Percentiles rank a stretch among this genome's conserved stretches.
These are phyloP conservation scores for Acanthosoma haemorrhoidale DNA, from an alignment of 2,888 invertebrate genomes.

Conservation along the genomic window DNA sequence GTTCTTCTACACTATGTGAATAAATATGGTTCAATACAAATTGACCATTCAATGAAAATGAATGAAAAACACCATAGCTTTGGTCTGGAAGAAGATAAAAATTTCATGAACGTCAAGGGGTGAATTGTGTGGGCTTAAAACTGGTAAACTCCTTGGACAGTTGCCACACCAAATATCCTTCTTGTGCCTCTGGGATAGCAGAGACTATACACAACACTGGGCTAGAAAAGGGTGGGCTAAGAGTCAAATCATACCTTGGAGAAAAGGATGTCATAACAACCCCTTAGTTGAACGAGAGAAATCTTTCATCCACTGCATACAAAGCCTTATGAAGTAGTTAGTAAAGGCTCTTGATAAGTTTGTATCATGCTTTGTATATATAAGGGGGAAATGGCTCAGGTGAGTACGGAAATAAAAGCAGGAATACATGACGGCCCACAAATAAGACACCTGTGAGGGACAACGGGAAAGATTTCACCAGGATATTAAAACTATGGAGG, in stretches of 20 bases:
- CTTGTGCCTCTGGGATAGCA: too few relatives aligned
- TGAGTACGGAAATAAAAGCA: not conserved
- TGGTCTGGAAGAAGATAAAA: not conserved
- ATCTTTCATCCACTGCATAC: too few relatives aligned
- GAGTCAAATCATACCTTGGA: not conserved
- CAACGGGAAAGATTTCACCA: not conserved
- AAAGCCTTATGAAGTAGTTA: too few relatives aligned
- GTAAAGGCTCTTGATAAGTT: not conserved
- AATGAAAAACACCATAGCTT: not conserved
- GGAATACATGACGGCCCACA: not conserved
- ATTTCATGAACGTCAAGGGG: not conserved
- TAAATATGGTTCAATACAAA: too few relatives aligned
- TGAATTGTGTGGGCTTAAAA: not conserved
- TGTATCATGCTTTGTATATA: too few relatives aligned
- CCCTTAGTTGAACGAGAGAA: too few relatives aligned
- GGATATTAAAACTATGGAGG: too few relatives aligned
- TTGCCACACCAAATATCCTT: not conserved
- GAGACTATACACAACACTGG: too few relatives aligned
- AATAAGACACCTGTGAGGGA: not conserved
- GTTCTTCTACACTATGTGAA: too few relatives aligned
- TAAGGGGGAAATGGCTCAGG: too few relatives aligned
- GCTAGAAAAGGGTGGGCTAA: not conserved
- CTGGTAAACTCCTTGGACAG: not conserved
- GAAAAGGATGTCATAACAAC: not conserved
- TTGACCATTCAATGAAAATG: too few relatives aligned